Conservation (phyloP, 2,888 invertebrate genomes). For the Acanthococcus lagerstroemiae region DNA sequence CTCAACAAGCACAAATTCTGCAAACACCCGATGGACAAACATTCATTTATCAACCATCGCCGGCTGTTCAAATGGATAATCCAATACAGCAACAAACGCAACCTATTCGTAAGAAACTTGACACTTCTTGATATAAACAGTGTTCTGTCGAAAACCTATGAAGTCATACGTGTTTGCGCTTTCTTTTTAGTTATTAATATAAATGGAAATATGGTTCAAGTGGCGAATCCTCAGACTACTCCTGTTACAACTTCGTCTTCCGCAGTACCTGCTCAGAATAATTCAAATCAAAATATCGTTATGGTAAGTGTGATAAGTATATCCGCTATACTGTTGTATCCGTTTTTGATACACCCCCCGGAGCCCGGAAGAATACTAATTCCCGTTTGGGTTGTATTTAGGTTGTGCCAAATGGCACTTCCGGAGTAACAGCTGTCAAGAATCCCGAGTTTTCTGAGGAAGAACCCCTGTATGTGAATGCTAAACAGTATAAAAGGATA, state of each 20-base stretch:
- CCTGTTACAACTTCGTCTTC: constrained; percentile 45
- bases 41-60: constrained; percentile 68
- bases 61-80: constrained; percentile 36
- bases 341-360: neutral
- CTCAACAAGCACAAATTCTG: constrained; percentile 66
- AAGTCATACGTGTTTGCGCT: neutral
- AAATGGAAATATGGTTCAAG: constrained; percentile 66
- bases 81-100: constrained; percentile 47
- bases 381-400: neutral
- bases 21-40: constrained; percentile 90
- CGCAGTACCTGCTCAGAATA: constrained; percentile 42
- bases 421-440: constrained; percentile 39
- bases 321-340: neutral
- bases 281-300: constrained; percentile 58
- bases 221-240: constrained; percentile 42
- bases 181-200: constrained; percentile 53
- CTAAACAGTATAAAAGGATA: constrained; percentile 93
- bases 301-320: no score
- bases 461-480: constrained; percentile 95
- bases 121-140: neutral
- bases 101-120: constrained; percentile 45
- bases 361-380: neutral
- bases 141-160: neutral
- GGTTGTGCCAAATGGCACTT: constrained; percentile 28
- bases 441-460: constrained; percentile 66